phyloP scores from a whole-genome alignment of 2,797 vertebrate genomes.

The Crypturellus tataupa region DNA sequence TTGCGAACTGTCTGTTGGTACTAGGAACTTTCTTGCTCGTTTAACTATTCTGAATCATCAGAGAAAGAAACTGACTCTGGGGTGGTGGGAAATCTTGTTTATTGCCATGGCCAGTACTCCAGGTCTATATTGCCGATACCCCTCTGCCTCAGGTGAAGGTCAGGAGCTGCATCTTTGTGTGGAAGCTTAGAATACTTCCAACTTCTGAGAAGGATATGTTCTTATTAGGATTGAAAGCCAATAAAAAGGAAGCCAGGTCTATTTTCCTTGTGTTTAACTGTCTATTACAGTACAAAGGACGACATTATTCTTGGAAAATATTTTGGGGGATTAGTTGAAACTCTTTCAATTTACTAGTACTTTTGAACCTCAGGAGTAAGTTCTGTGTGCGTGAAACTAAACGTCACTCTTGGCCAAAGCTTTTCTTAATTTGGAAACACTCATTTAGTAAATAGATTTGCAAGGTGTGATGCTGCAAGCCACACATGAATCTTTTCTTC shows the following conservation, averaged over 20 bases:
- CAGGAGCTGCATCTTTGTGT: background rate
- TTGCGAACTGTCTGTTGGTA: slow-evolving; percentile 10
- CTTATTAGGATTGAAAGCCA: background rate
- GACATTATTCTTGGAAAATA: background rate
- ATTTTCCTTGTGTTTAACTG: background rate
- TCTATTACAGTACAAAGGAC: background rate
- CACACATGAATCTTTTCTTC: fast-evolving
- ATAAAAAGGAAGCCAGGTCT: background rate
- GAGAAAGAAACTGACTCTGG: background rate
- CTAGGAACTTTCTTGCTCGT: slow-evolving; percentile 1
- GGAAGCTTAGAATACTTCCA: background rate
- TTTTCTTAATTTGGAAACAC: background rate
- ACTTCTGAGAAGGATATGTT: background rate
- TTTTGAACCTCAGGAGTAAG: background rate
- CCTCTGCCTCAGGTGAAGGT: background rate
- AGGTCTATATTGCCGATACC: background rate
- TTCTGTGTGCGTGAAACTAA: background rate
- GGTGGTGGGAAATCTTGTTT: background rate
- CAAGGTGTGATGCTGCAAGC: background rate
- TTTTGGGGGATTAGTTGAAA: background rate
- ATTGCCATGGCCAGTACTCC: background rate
- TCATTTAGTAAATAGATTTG: background rate
- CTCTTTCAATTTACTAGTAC: background rate
- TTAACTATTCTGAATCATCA: background rate
- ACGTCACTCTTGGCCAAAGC: background rate